Evolutionary conservation across 2,113 vertebrate species (phyloP).

Genomic region (Megaptera novaeangliae): DNA sequence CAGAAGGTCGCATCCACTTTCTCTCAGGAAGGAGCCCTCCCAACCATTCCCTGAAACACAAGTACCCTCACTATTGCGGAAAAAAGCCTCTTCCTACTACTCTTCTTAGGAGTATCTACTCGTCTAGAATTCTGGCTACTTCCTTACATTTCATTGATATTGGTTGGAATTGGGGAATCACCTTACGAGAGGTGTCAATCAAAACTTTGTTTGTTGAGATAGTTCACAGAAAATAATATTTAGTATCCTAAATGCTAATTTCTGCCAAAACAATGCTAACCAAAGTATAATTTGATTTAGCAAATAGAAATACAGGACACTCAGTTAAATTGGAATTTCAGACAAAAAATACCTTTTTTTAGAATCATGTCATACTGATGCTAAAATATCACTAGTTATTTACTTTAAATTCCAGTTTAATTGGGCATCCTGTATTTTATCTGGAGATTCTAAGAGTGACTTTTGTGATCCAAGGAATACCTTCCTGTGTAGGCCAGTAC

Average conservation of each 20-base stretch:
- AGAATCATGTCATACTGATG: not conserved
- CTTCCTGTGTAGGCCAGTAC: not conserved
- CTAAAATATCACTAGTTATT: not conserved
- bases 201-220: not conserved
- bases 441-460: not conserved
- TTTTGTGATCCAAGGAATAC: not conserved
- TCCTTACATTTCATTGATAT: not conserved
- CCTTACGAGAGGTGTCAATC: not conserved
- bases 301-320: not conserved
- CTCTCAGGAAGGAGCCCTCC: not conserved
- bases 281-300: not conserved
- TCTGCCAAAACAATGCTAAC: not conserved
- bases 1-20: not conserved
- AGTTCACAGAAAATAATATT: not conserved
- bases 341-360: not conserved
- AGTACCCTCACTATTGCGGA: not conserved
- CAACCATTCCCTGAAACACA: accelerated
- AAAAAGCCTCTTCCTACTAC: accelerated
- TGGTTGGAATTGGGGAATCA: not conserved
- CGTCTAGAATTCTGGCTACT: not conserved
- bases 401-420: not conserved
- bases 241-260: not conserved
- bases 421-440: not conserved
- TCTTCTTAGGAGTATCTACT: not conserved
- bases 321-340: not conserved